Base-by-base conservation (phyloP, 1,140 invertebrate species). In the Penaeus vannamei region DNA sequence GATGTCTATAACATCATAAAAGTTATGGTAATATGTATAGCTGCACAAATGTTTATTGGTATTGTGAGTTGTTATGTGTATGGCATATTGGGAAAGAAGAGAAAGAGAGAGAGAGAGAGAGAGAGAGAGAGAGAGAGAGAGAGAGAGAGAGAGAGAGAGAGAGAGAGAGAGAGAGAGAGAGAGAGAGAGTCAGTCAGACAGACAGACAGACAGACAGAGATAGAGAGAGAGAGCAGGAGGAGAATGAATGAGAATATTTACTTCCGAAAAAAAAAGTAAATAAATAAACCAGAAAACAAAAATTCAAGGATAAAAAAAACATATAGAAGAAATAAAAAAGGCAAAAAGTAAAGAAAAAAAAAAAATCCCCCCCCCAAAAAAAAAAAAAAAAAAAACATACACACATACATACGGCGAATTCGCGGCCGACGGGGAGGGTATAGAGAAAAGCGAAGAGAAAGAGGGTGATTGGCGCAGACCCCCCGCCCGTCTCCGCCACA, bases 131-230 rank as follows among this genome's bases (percentile, higher is more conserved):
- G 0, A 32, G 26, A 5, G 12, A 80, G 20, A n/a, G 2, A 26
- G 26, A 36, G 23, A 26, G 42, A 26, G 23, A 36, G 53, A 79
- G 1, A 19, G 53, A 22, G 7, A 22, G 14, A 26, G 1, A n/a
- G 59, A 46, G 12, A 26, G 20, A 1, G 10, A n/a, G 26, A 42
- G 26, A 80, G 77, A 80, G 26, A 46, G 77, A 80, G 26, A 80
- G 36, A 80, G 26, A 80, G 42, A 80, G 26, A 80, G 36, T 42
- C 23, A 80, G 77, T 42, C 5, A 80, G 77, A 80, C 32, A 80
- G 77, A 80, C 32, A 77, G 77, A 80, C 29, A 80, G 77, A 36
- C 29, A 80, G 77, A 80, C 29, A 80, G 77, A 80, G 77, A 80
- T 26, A 80, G 77, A 80, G 77, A 80, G 77, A 80, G 77, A 46